These are phyloP conservation scores for Stegastes partitus DNA, from an alignment of 2,113 vertebrate genomes.

Conservation along the genomic window DNA sequence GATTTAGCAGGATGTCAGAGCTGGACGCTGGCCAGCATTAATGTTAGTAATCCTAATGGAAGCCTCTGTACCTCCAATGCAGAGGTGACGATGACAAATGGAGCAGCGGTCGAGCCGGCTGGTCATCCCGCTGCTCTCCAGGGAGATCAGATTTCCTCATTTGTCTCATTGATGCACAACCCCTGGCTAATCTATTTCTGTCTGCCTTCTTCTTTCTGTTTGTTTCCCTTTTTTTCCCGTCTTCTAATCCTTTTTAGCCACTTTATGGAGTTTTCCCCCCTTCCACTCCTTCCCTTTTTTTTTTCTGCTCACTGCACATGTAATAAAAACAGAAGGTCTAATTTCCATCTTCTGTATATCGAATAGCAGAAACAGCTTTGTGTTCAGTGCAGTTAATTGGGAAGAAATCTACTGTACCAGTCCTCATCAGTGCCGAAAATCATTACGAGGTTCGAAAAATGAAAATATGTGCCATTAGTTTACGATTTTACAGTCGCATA, in stretches of 20 bases:
- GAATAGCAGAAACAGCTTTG: neutral
- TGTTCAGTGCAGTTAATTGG: constrained; percentile 18
- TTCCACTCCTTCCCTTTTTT: neutral
- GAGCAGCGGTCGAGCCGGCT: constrained; percentile 25
- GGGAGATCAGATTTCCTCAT: constrained; percentile 44
- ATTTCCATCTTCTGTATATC: constrained; percentile 13
- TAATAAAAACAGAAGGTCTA: neutral
- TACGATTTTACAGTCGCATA: neutral
- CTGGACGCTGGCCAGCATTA: constrained; percentile 21
- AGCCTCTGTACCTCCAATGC: constrained; percentile 48
- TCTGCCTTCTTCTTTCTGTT: constrained; percentile 16
- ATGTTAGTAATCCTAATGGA: constrained; percentile 45
- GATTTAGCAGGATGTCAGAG: constrained; percentile 15
- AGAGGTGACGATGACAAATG: constrained; percentile 63
- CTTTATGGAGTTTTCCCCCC: neutral
- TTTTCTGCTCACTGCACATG: neutral
- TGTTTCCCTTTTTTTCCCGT: constrained; percentile 5
- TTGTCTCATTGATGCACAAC: constrained; percentile 46
- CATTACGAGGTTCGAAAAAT: neutral
- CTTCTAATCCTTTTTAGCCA: no score
- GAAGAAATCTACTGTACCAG: neutral
- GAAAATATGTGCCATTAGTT: no score
- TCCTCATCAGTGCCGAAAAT: neutral
- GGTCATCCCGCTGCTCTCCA: constrained; percentile 36
- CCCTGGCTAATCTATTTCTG: constrained; percentile 47